phyloP scores from a whole-genome alignment of 2,888 invertebrate species.

The Galerucella pusilla region DNA sequence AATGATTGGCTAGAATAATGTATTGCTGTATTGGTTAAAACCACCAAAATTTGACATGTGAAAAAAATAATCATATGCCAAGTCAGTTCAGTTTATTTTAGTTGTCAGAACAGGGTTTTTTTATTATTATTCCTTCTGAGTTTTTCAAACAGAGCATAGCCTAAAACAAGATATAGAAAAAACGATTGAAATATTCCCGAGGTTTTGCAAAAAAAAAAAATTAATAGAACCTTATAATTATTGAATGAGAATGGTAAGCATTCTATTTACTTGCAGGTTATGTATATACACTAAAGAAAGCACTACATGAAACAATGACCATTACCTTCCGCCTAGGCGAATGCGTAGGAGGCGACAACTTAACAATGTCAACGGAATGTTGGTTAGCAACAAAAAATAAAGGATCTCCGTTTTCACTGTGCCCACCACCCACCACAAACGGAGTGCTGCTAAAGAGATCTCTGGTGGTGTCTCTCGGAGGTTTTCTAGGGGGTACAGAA shows the following conservation, averaged over 20 bases:
- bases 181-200: too few species aligned
- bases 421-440: slow-evolving; percentile 65
- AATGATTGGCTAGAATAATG: too few species aligned
- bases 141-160: too few species aligned
- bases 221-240: too few species aligned
- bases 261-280: background rate
- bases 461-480: slow-evolving; percentile 62
- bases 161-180: too few species aligned
- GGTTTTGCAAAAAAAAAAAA: too few species aligned
- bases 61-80: too few species aligned
- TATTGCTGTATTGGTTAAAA: too few species aligned
- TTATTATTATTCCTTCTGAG: too few species aligned
- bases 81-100: too few species aligned
- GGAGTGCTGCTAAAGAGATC: slow-evolving; percentile 62
- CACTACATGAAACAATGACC: background rate
- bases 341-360: slow-evolving; percentile 63
- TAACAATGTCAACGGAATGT: slow-evolving; percentile 65
- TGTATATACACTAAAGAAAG: background rate
- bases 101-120: too few species aligned
- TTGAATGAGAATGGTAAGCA: background rate
- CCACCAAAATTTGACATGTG: too few species aligned
- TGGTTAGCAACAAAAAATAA: slow-evolving; percentile 65
- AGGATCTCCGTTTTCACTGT: slow-evolving; percentile 64
- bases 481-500: slow-evolving; percentile 57
- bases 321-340: slow-evolving; percentile 63